Base-by-base conservation (phyloP, 1,140 invertebrate genomes). In the Mercenaria mercenaria region DNA sequence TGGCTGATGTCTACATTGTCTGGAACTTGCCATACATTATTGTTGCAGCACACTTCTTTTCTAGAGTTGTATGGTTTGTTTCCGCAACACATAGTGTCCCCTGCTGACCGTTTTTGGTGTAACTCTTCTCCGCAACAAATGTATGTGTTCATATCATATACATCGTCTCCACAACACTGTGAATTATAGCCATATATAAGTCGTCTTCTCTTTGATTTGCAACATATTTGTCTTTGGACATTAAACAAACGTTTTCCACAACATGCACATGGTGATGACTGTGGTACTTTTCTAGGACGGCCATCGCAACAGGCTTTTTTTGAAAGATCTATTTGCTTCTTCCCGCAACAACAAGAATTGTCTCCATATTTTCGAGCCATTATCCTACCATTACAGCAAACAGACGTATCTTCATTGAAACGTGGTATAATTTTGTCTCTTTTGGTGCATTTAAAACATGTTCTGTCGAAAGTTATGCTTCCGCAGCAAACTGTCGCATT, bases 331-430 rank as follows among this genome's bases (percentile, higher is more conserved):
- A 69, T 69, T 37, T 47, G 64, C 50, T 39, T 39, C 18, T 69
- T 29, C 1, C 50, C 50, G 26, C 81, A 67, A n/a, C 81, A 84
- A 72, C 81, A 84, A 11, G 64, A 56, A 18, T 84, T 67, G 15
- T 43, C 23, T 43, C 59, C 81, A 50, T 64, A 69, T 32, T 18
- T 67, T 69, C 50, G 43, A 1, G 26, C 32, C 34, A 84, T 47
- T 1, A 72, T 67, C 0, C 47, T 84, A 2, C 81, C 81, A 69
- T 67, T 47, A 50, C 81, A 84, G 26, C 81, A 84, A 18, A 84
- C n/a, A 32, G 43, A 32, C 23, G n/a, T 43, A 15, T 69, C 8
- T 23, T 6, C 34, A 26, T 84, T 29, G 41, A 43, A 84, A 3
- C n/a, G 41, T 50, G 59, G 29, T 34, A 61, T 18, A 47, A 69